Evolutionary conservation across 2,888 invertebrate species (phyloP).

Genomic region (Mimumesa dahlbomi): DNA sequence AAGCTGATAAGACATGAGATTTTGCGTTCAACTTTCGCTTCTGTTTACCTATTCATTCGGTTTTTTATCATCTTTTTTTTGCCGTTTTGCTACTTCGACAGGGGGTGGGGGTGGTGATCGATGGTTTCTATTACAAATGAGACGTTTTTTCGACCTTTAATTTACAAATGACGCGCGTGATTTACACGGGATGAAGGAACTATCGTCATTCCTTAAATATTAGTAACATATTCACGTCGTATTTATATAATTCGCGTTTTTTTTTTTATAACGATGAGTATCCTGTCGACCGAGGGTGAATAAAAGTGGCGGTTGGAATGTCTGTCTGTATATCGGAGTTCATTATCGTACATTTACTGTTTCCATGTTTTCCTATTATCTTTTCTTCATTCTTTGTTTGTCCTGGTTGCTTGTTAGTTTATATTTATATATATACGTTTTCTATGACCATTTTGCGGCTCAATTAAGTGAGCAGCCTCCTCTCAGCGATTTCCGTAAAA

Average conservation of each 20-base stretch:
- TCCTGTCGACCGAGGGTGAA: slow-evolving; percentile 64
- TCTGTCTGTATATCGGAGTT: slow-evolving; percentile 69
- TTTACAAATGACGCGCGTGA: slow-evolving; percentile 79
- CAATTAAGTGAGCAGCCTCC: slow-evolving; percentile 37
- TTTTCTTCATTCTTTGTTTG: neutral
- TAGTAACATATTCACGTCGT: slow-evolving; percentile 72
- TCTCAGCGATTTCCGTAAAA: slow-evolving; percentile 52
- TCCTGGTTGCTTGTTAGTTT: neutral
- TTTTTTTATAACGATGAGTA: slow-evolving; percentile 47
- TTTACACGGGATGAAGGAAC: slow-evolving; percentile 79
- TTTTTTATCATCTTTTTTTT: slow-evolving; percentile 50
- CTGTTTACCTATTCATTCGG: slow-evolving; percentile 46
- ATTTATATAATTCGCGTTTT: slow-evolving; percentile 66
- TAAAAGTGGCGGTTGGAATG: slow-evolving; percentile 75
- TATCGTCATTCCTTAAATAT: slow-evolving; percentile 77
- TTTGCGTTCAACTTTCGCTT: slow-evolving; percentile 71
- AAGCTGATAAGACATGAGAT: slow-evolving; percentile 76
- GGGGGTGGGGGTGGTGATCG: slow-evolving; percentile 58
- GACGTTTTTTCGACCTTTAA: slow-evolving; percentile 72
- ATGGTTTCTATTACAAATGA: slow-evolving; percentile 75
- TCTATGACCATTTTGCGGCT: slow-evolving; percentile 17
- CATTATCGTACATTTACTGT: slow-evolving; percentile 33
- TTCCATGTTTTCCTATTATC: neutral
- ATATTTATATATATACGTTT: neutral
- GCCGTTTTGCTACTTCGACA: slow-evolving; percentile 53